These are phyloP conservation scores for Lethenteron camtschaticum DNA, from an alignment of 2,113 vertebrate genomes.

Conservation along the genomic window DNA sequence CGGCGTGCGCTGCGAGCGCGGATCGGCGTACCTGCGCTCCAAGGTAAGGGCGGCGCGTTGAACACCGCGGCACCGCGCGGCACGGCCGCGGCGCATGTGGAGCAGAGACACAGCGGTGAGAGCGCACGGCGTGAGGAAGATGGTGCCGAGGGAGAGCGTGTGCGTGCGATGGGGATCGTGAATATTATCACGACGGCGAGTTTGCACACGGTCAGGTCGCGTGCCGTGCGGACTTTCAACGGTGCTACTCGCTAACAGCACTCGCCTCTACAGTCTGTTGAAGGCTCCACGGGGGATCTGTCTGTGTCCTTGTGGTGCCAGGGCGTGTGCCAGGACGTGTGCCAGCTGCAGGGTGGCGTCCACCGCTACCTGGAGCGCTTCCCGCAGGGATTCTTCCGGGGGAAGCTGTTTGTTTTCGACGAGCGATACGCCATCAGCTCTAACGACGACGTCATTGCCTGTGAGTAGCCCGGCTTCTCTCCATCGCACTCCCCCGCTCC, in stretches of 20 bases:
- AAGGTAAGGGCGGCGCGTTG: slow-evolving; percentile 27
- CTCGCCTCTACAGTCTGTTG: too few relatives aligned
- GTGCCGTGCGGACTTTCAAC: too few relatives aligned
- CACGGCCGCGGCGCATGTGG: too few relatives aligned
- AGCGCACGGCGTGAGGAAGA: too few relatives aligned
- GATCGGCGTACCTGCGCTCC: slow-evolving; percentile 67
- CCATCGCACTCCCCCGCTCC: slow-evolving; percentile 5
- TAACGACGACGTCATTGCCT: slow-evolving; percentile 47
- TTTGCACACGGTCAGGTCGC: too few relatives aligned
- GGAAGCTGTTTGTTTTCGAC: slow-evolving; percentile 93
- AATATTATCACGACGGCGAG: too few relatives aligned
- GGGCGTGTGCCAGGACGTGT: slow-evolving; percentile 71
- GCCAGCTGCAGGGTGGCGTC: slow-evolving; percentile 85
- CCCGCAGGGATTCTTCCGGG: slow-evolving; percentile 72
- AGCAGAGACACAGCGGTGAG: too few relatives aligned
- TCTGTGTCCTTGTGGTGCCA: slow-evolving; percentile 13
- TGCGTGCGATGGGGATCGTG: too few relatives aligned
- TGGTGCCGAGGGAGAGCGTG: too few relatives aligned
- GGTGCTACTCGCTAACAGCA: too few relatives aligned
- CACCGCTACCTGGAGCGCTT: slow-evolving; percentile 82
- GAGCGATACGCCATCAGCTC: slow-evolving; percentile 67
- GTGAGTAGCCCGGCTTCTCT: not conserved
- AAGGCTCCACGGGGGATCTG: too few relatives aligned
- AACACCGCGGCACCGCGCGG: too few relatives aligned
- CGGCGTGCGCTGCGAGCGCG: slow-evolving; percentile 81